Evolutionary conservation across 2,113 vertebrate species (phyloP).

Genomic region (Heloderma charlesbogerti): DNA sequence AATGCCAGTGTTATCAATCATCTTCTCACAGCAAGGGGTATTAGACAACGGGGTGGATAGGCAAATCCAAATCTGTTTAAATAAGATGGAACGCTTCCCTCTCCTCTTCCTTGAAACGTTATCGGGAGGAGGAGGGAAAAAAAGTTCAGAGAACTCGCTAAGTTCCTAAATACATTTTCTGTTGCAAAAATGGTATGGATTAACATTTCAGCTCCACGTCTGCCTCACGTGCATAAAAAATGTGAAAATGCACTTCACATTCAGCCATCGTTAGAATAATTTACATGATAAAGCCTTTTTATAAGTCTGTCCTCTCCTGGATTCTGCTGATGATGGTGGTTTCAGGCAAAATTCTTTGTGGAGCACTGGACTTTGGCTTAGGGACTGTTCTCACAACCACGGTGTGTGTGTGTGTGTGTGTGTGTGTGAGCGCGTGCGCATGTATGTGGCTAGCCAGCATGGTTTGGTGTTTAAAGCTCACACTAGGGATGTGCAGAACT

Average conservation of each 20-base stretch:
- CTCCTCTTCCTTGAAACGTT: not conserved
- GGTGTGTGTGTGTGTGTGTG: not conserved
- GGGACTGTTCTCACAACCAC: not conserved
- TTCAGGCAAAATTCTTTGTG: not conserved
- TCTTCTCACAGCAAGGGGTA: not conserved
- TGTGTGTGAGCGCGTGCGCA: not conserved
- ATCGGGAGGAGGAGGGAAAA: not conserved
- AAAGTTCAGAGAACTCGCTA: slow-evolving; percentile 10
- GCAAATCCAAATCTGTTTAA: slow-evolving; percentile 37
- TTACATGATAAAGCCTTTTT: slow-evolving; percentile 7
- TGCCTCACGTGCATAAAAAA: not conserved
- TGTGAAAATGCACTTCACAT: not conserved
- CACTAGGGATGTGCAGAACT: not conserved
- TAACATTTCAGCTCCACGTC: not conserved
- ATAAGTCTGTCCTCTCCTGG: not conserved
- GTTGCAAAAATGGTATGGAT: slow-evolving; percentile 31
- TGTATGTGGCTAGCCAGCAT: not conserved
- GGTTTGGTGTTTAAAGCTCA: not conserved
- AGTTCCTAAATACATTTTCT: slow-evolving; percentile 3
- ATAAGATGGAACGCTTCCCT: not conserved
- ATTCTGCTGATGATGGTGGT: not conserved
- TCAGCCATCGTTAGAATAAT: not conserved
- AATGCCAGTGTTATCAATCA: not conserved
- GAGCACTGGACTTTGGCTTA: not conserved
- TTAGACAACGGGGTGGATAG: not conserved